A percentile compares a stretch with the other conserved stretches of the same genome.
Evolutionary conservation across 2,797 vertebrate species (phyloP).

Genomic region (Capromys pilorides): DNA sequence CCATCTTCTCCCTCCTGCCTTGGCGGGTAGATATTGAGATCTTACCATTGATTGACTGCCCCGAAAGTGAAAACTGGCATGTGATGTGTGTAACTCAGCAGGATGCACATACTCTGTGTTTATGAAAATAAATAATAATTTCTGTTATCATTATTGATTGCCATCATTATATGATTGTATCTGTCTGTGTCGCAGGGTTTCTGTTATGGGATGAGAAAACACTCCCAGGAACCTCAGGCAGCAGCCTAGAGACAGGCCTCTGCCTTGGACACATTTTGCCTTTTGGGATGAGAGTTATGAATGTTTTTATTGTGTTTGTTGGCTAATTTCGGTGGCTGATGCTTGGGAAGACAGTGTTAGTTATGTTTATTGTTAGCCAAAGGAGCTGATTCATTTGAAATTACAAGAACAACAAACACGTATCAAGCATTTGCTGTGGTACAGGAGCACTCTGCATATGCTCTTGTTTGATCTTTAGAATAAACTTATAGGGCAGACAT

Average conservation of each 20-base stretch:
- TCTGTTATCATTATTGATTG: constrained; percentile 74
- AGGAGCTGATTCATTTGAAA: background rate
- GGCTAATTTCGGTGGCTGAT: background rate
- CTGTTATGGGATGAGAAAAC: constrained; percentile 33
- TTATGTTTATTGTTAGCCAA: background rate
- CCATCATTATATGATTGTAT: constrained; percentile 70
- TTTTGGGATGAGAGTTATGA: background rate
- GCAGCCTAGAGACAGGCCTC: background rate
- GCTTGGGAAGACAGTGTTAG: background rate
- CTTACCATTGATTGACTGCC: constrained; percentile 75
- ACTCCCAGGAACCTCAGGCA: background rate
- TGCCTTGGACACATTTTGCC: background rate
- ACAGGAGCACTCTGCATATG: background rate
- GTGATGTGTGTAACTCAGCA: constrained; percentile 68
- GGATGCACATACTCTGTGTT: constrained; percentile 23
- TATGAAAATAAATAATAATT: constrained; percentile 79
- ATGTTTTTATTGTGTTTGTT: background rate
- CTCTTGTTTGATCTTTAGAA: background rate
- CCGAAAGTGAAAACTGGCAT: constrained; percentile 65
- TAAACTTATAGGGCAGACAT: background rate
- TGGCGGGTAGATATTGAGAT: constrained; percentile 39
- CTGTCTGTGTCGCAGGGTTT: constrained; percentile 64
- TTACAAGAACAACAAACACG: background rate
- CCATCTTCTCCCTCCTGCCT: background rate
- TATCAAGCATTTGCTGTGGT: background rate